Conservation (phyloP, 2,888 invertebrate genomes). For the Hedya salicella region DNA sequence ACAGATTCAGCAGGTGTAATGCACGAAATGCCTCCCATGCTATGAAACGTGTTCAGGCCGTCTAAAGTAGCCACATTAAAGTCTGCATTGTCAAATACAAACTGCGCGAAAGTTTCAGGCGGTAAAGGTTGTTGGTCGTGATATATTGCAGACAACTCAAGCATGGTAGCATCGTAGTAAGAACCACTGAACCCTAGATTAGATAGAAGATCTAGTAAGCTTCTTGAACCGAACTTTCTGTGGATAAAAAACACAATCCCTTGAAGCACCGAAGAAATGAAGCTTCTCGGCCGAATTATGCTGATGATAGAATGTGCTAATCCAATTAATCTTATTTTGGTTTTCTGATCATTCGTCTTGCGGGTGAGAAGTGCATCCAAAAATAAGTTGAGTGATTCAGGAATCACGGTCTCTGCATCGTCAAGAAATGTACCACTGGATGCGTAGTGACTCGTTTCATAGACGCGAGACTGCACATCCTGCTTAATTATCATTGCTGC, state of each 20-base stretch:
- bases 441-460: conserved; percentile 23
- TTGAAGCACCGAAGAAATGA: conserved; percentile 23
- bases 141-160: conserved; percentile 26
- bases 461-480: conserved; percentile 27
- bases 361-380: conserved; percentile 14
- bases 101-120: conserved; percentile 24
- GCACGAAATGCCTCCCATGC: conserved; percentile 35
- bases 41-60: conserved; percentile 32
- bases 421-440: conserved; percentile 28
- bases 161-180: conserved; percentile 28
- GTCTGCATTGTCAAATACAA: no score
- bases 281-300: conserved; percentile 19
- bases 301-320: conserved; percentile 18
- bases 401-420: conserved; percentile 23
- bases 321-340: conserved; percentile 10
- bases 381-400: conserved; percentile 26
- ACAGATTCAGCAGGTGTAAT: conserved; percentile 30
- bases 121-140: conserved; percentile 21
- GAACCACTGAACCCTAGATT: conserved; percentile 24
- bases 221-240: conserved; percentile 26
- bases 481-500: conserved; percentile 28
- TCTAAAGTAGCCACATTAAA: conserved; percentile 27
- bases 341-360: conserved; percentile 13
- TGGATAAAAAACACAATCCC: conserved; percentile 26
- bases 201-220: conserved; percentile 21